Conservation (phyloP, 2,888 invertebrate genomes). For the Epinotia demarniana region DNA sequence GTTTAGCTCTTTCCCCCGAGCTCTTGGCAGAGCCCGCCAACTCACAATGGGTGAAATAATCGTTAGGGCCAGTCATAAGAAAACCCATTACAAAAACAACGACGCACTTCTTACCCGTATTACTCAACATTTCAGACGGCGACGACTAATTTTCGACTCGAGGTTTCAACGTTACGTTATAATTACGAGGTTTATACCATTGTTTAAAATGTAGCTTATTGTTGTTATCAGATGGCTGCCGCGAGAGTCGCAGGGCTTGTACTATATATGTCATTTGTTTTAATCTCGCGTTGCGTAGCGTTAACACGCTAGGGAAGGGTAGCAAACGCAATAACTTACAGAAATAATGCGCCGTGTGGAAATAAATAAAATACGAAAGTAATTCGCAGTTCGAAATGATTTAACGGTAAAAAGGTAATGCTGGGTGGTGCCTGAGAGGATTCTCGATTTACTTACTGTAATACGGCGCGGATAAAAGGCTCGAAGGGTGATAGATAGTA, state of each 20-base stretch:
- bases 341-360: constrained; percentile 25
- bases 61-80: constrained; percentile 82
- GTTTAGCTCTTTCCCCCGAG: constrained; percentile 81
- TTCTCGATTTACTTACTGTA: constrained; percentile 32
- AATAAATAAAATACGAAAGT: constrained; percentile 32
- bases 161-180: constrained; percentile 46
- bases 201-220: constrained; percentile 40
- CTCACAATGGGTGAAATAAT: constrained; percentile 81
- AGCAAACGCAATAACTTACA: constrained; percentile 33
- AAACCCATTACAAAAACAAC: constrained; percentile 81
- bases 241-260: constrained; percentile 24
- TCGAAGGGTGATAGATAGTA: constrained; percentile 58
- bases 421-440: constrained; percentile 23
- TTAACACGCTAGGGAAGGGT: constrained; percentile 39
- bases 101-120: constrained; percentile 74
- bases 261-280: constrained; percentile 34
- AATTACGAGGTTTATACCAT: constrained; percentile 40
- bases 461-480: constrained; percentile 60
- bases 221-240: constrained; percentile 34
- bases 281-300: constrained; percentile 37
- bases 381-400: constrained; percentile 36
- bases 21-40: constrained; percentile 76
- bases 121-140: constrained; percentile 75
- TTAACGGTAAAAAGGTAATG: constrained; percentile 37
- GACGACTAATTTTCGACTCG: constrained; percentile 67